These are phyloP conservation scores for Erynnis tages DNA, from an alignment of 2,888 invertebrate species.

Conservation along the genomic window DNA sequence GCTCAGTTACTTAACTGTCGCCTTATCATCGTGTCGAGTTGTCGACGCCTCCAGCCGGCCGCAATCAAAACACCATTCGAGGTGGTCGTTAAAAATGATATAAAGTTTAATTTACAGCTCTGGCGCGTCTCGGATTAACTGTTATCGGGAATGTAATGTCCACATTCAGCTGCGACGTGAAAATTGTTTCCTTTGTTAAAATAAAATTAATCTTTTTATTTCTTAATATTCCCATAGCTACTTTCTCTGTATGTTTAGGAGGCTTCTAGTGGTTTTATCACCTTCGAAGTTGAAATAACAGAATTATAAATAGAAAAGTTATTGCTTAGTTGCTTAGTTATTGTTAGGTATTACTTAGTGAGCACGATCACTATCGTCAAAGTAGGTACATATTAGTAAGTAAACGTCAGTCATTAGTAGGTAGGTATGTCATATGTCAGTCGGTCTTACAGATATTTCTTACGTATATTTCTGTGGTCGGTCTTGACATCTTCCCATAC, in stretches of 20 bases:
- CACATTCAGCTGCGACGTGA: conserved; percentile 56
- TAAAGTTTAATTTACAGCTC: conserved; percentile 78
- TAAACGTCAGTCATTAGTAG: background rate
- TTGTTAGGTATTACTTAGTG: background rate
- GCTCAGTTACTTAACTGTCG: conserved; percentile 71
- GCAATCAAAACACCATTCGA: conserved; percentile 81
- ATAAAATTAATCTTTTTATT: conserved; percentile 56
- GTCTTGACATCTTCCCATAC: no score
- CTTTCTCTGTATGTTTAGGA: conserved; percentile 36
- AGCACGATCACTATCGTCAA: background rate
- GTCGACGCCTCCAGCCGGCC: conserved; percentile 79
- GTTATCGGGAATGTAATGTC: conserved; percentile 71
- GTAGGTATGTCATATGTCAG: no score
- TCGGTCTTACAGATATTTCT: no score
- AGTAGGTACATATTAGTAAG: background rate
- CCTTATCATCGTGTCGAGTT: conserved; percentile 79
- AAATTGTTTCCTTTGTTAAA: conserved; percentile 67
- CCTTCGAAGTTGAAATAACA: background rate
- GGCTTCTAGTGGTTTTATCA: conserved; percentile 32
- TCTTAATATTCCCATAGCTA: conserved; percentile 40
- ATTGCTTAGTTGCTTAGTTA: no score
- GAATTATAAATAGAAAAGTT: background rate
- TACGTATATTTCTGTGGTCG: no score
- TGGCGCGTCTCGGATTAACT: conserved; percentile 69
- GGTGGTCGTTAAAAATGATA: conserved; percentile 77